Base-by-base conservation (phyloP, 1,140 invertebrate genomes). In the Nasonia vitripennis region DNA sequence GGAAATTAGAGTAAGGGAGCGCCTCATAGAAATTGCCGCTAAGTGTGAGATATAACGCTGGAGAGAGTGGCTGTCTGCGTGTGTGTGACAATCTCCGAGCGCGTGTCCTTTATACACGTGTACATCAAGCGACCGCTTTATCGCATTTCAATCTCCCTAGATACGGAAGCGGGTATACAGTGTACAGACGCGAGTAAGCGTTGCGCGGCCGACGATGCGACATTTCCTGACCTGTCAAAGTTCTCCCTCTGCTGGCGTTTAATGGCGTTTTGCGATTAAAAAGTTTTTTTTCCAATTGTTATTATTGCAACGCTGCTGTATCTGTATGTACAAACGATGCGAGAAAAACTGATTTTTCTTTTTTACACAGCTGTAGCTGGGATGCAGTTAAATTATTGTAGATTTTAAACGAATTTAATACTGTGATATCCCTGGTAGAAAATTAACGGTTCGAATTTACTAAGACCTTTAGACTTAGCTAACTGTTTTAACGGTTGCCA, bases 41-140 rank as follows among this genome's bases (percentile, higher is more conserved):
- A 93, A 93, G 92, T 91, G 92, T 91, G 92, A 93, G 92, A 93
- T 92, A 93, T 92, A 92, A 88, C 87, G 87, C 87, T 37, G 14
- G 14, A 10, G 34, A 9, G 73, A 10, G 31, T 41, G 31, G 0
- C n/a, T 71, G 70, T 71, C 41, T 45, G 37, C 2, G 70, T 37
- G 45, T 51, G 27, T 51, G 80, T 71, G 34, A 23, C 79, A 27
- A 71, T 81, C 70, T 71, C 67, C 14, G 80, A 31, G 55, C 74
- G 51, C 55, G 74, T 70, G 74, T 45, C 75, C 62, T 84, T 70
- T 84, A 73, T 78, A 48, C 73, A 23, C 55, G 73, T 31, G 55
- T 31, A 67, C 34, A 27, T 74, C 73, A 71, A 70, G 73, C 62
- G n/a, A 11, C 1, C 14, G 27, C 37, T 20, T 62, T 84, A 84